Evolutionary conservation across 2,888 invertebrate genomes (phyloP).

Genomic region (Clivina fossor): DNA sequence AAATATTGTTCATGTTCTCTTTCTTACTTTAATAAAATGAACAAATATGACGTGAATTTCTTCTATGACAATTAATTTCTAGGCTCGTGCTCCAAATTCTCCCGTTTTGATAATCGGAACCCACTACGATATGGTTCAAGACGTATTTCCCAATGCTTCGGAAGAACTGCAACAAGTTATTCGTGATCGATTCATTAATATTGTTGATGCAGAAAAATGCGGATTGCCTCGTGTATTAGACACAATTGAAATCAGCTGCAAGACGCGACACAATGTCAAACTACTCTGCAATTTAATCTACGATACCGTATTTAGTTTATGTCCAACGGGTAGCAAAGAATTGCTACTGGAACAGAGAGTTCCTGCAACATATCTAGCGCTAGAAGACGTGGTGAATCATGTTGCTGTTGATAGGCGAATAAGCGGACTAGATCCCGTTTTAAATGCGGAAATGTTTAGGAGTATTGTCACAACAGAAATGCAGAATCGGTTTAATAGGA

Average conservation of each 20-base stretch:
- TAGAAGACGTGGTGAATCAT: constrained; percentile 88
- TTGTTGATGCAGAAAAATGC: constrained; percentile 94
- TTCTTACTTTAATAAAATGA: not conserved
- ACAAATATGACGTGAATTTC: not conserved
- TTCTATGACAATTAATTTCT: too few relatives aligned
- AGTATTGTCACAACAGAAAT: constrained; percentile 62
- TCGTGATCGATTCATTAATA: constrained; percentile 83
- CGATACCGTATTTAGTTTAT: constrained; percentile 88
- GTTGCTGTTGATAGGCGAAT: constrained; percentile 75
- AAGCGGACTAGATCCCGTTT: constrained; percentile 75
- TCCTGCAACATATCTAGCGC: constrained; percentile 90
- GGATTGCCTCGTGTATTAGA: constrained; percentile 92
- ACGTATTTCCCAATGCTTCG: constrained; percentile 60
- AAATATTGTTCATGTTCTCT: too few relatives aligned
- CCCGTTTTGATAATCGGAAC: constrained; percentile 96
- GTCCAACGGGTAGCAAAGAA: constrained; percentile 89
- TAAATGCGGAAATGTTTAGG: constrained; percentile 78
- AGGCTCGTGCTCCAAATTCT: constrained; percentile 85
- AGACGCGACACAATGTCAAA: constrained; percentile 85
- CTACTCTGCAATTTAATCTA: constrained; percentile 89
- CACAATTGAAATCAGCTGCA: constrained; percentile 88
- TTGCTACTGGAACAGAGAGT: constrained; percentile 89
- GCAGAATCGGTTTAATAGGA: constrained; percentile 69
- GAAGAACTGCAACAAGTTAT: constrained; percentile 88
- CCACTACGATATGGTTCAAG: constrained; percentile 85